A percentile compares a stretch with the other conserved stretches of the same genome.
These are phyloP conservation scores for Megaceryle torquata DNA, from an alignment of 2,113 vertebrate genomes.

Conservation along the genomic window DNA sequence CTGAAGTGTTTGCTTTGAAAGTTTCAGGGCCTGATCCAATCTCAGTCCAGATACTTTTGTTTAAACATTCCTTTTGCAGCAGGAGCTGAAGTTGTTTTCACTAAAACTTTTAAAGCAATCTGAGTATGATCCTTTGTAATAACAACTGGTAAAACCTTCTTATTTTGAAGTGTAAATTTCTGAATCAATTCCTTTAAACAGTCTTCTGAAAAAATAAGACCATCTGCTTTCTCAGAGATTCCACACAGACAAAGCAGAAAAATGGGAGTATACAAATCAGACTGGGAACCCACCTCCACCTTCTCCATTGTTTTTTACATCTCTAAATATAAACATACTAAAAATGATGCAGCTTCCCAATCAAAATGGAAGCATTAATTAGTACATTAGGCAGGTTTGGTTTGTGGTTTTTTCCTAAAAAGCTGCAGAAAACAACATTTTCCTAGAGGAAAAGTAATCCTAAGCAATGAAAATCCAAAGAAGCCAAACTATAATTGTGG, in stretches of 20 bases:
- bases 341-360: not conserved
- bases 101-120: not conserved
- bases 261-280: not conserved
- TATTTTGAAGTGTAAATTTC: not conserved
- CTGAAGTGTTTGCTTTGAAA: constrained; percentile 4
- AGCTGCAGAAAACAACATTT: not conserved
- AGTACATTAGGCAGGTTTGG: not conserved
- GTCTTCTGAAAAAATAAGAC: not conserved
- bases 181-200: not conserved
- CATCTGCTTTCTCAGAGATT: not conserved
- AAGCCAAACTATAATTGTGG: not conserved
- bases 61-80: constrained; percentile 44
- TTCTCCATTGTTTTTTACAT: not conserved
- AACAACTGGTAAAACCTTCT: not conserved
- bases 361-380: not conserved
- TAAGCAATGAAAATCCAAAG: not conserved
- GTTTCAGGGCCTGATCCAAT: not conserved
- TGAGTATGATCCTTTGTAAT: not conserved
- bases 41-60: not conserved
- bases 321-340: not conserved
- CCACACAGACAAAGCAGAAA: not conserved
- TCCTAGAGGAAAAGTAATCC: not conserved
- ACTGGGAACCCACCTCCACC: not conserved
- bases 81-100: constrained; percentile 1
- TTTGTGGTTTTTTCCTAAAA: not conserved